These are phyloP conservation scores for Gallinago stenura DNA, from an alignment of 2,797 vertebrate genomes.

Conservation along the genomic window DNA sequence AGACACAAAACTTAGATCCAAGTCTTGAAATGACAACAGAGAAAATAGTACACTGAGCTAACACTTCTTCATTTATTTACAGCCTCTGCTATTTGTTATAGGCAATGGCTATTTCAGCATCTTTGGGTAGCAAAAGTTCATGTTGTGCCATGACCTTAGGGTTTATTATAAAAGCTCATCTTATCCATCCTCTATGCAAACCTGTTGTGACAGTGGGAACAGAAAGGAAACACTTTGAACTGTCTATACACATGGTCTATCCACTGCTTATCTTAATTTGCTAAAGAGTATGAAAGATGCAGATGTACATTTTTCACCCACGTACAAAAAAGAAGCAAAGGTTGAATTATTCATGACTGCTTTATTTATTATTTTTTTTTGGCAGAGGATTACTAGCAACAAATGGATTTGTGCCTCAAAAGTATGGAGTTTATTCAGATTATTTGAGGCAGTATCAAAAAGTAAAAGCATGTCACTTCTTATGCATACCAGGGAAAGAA, in stretches of 20 bases:
- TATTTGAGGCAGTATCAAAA: background rate
- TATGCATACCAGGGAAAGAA: background rate
- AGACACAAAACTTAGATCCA: background rate
- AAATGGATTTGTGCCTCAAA: background rate
- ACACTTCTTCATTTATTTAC: background rate
- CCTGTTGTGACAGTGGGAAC: background rate
- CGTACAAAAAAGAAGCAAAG: background rate
- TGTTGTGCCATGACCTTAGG: background rate
- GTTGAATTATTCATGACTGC: background rate
- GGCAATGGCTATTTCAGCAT: background rate
- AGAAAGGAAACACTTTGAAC: background rate
- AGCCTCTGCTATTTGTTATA: background rate
- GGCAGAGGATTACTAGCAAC: background rate
- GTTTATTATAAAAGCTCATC: background rate
- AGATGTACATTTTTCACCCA: background rate
- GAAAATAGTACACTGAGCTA: background rate
- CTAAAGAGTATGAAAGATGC: background rate
- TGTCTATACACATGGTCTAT: background rate
- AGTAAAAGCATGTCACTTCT: background rate
- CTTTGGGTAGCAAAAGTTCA: background rate
- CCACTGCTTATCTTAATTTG: background rate
- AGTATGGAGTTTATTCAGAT: background rate
- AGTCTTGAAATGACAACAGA: background rate
- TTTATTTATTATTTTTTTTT: background rate
- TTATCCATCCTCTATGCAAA: background rate